A percentile compares a stretch with the other conserved stretches of the same genome.
phyloP scores from a whole-genome alignment of 2,888 invertebrate species.

The Dryocosmus kuriphilus region DNA sequence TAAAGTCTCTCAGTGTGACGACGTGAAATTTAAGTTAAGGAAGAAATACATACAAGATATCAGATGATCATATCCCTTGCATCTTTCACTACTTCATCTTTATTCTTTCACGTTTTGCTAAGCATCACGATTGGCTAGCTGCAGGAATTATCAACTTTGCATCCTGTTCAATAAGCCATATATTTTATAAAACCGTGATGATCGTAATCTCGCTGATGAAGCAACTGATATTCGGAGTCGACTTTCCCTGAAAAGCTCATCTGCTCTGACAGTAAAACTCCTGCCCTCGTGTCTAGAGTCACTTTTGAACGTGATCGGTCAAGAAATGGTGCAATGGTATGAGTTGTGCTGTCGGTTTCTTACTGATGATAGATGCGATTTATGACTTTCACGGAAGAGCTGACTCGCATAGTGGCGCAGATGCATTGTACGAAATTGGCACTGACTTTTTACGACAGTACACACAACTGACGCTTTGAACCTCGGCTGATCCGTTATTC shows the following conservation, averaged over 20 bases:
- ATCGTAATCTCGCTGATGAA: background rate
- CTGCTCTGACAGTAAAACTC: background rate
- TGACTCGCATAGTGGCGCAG: background rate
- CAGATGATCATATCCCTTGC: background rate
- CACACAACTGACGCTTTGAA: conserved; percentile 16
- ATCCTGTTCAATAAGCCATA: background rate
- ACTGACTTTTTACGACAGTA: conserved; percentile 35
- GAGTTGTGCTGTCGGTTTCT: background rate
- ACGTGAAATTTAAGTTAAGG: background rate
- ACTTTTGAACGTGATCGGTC: conserved; percentile 13
- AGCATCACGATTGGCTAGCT: background rate
- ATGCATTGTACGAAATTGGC: conserved; percentile 28
- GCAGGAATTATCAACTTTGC: background rate
- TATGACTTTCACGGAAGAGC: conserved; percentile 20
- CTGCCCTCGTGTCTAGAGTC: background rate
- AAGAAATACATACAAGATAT: background rate
- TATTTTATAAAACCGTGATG: background rate
- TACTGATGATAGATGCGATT: conserved; percentile 18
- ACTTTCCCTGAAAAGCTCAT: background rate
- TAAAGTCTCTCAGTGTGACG: too few species aligned
- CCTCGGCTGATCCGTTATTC: conserved; percentile 30
- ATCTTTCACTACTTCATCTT: background rate
- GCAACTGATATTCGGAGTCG: background rate
- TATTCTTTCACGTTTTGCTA: background rate
- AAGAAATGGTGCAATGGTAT: conserved; percentile 19